A percentile compares a stretch with the other conserved stretches of the same genome.
phyloP scores from a whole-genome alignment of 2,888 invertebrate species.

The Phengaris alcon region DNA sequence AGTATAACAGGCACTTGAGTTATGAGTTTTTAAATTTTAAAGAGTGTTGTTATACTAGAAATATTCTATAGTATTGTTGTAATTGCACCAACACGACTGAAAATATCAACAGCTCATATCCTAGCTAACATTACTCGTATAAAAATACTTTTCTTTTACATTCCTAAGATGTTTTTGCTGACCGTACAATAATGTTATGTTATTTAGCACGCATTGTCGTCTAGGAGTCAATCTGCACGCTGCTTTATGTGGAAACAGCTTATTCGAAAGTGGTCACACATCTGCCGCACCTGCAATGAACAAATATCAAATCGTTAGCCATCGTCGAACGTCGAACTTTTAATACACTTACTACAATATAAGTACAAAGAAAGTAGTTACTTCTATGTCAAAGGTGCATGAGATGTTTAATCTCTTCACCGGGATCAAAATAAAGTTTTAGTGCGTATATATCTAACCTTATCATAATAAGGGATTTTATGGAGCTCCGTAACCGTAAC shows the following conservation, averaged over 20 bases:
- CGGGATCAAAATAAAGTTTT: too few relatives aligned
- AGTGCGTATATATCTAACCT: too few relatives aligned
- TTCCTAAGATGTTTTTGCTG: conserved; percentile 8
- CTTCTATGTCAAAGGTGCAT: too few relatives aligned
- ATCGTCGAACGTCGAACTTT: neutral
- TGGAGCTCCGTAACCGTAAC: too few relatives aligned
- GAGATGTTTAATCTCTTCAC: too few relatives aligned
- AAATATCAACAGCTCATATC: conserved; percentile 12
- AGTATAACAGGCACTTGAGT: conserved; percentile 20
- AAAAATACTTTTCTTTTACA: conserved; percentile 23
- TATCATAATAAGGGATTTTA: too few relatives aligned
- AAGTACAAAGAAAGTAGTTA: too few relatives aligned
- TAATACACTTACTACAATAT: too few relatives aligned
- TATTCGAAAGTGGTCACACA: conserved; percentile 96
- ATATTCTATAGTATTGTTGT: neutral
- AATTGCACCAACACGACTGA: neutral
- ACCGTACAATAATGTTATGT: conserved; percentile 41
- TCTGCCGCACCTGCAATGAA: conserved; percentile 89
- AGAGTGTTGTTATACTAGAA: neutral
- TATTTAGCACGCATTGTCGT: conserved; percentile 73
- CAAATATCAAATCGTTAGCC: conserved; percentile 7
- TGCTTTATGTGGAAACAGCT: conserved; percentile 86
- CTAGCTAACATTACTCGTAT: conserved; percentile 18
- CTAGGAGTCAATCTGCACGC: conserved; percentile 73
- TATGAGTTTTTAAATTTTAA: neutral